Percentiles rank a stretch among this genome's conserved stretches.
phyloP scores from a whole-genome alignment of 2,113 vertebrate genomes.

The Cololabis saira region DNA sequence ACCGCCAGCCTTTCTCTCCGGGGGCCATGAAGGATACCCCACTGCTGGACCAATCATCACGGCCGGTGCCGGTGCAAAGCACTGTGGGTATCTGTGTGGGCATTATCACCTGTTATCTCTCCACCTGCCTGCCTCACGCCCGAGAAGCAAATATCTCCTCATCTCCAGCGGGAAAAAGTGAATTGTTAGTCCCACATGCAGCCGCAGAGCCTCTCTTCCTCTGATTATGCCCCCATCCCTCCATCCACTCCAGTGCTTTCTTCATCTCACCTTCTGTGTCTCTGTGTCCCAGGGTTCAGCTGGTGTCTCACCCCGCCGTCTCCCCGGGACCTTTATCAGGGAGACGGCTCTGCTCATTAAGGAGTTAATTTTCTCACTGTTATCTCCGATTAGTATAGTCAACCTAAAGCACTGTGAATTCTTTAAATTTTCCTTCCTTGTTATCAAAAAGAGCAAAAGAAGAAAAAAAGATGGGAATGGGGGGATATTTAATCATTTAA shows the following conservation, averaged over 20 bases:
- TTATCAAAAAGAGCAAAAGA: conserved; percentile 82
- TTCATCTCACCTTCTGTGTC: conserved; percentile 23
- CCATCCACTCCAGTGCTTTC: conserved; percentile 4
- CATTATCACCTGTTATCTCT: conserved; percentile 60
- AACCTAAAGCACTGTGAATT: conserved; percentile 86
- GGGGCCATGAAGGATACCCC: conserved; percentile 73
- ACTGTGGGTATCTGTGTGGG: conserved; percentile 36
- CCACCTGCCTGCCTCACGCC: conserved; percentile 66
- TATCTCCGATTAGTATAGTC: conserved; percentile 84
- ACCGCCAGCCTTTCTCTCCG: conserved; percentile 64
- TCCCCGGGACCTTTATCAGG: conserved; percentile 77
- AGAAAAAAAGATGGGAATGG: conserved; percentile 61
- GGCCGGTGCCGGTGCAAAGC: conserved; percentile 26
- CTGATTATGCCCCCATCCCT: conserved; percentile 36
- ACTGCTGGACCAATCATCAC: conserved; percentile 70
- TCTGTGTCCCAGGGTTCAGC: conserved; percentile 43
- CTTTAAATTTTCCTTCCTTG: conserved; percentile 80
- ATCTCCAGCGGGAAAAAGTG: conserved; percentile 31
- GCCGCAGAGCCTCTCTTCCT: conserved; percentile 51
- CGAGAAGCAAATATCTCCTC: conserved; percentile 60
- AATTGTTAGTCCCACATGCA: conserved; percentile 52
- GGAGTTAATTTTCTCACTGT: conserved; percentile 84
- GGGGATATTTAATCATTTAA: conserved; percentile 87
- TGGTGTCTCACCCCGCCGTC: conserved; percentile 54
- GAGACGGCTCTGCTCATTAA: conserved; percentile 83